Evolutionary conservation across 2,888 invertebrate genomes (phyloP).

Genomic region (Ochropacha duplaris): DNA sequence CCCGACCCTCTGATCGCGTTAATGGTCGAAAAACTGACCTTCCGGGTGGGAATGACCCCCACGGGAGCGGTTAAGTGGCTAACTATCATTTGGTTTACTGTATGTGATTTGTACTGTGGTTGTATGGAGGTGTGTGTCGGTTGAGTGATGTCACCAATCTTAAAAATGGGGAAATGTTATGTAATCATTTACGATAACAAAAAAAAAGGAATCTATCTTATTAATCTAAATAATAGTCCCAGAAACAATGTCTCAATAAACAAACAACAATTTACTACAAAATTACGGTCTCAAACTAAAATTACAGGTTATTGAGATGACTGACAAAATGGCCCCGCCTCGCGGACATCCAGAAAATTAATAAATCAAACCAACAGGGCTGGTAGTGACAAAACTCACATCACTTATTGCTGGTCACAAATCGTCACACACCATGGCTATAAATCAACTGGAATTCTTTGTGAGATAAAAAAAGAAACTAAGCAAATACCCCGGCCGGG

Average conservation of each 20-base stretch:
- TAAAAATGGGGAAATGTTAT: too few species aligned
- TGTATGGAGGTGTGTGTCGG: neutral
- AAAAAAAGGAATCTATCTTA: neutral
- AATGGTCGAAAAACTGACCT: conserved; percentile 81
- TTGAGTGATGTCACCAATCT: neutral
- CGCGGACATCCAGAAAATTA: conserved; percentile 56
- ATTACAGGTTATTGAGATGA: conserved; percentile 65
- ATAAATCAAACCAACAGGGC: conserved; percentile 70
- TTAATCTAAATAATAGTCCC: neutral
- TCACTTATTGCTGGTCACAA: conserved; percentile 80
- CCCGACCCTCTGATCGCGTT: conserved; percentile 70
- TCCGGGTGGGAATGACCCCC: conserved; percentile 54
- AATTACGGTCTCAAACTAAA: conserved; percentile 22
- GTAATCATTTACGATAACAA: neutral
- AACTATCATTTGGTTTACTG: conserved; percentile 47
- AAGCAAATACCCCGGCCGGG: conserved; percentile 72
- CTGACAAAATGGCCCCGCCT: conserved; percentile 70
- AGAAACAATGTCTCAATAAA: neutral
- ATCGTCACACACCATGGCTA: conserved; percentile 74
- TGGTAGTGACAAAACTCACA: conserved; percentile 79
- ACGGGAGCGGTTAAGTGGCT: conserved; percentile 65
- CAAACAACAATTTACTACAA: conserved; percentile 25
- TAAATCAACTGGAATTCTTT: conserved; percentile 79
- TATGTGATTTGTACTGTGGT: conserved; percentile 44
- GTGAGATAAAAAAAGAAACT: conserved; percentile 71